A percentile compares a stretch with the other conserved stretches of the same genome.
Conservation (phyloP, 2,113 vertebrate species). For the Colaptes auratus region DNA sequence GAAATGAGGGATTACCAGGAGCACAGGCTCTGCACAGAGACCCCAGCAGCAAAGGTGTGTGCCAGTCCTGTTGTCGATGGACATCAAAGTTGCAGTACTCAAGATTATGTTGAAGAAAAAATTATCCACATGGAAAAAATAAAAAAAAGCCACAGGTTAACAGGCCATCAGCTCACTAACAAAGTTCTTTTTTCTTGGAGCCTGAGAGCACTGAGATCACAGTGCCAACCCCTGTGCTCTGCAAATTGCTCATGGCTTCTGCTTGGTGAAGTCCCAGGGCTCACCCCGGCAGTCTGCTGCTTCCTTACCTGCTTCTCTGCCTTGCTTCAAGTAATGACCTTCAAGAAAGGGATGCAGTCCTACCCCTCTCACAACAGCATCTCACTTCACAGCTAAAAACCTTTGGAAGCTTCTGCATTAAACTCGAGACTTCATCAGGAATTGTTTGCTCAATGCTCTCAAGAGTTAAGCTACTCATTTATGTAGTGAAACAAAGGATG, state of each 20-base stretch:
- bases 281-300: neutral
- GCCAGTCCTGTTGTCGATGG: neutral
- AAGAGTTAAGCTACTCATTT: neutral
- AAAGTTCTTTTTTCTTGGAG: neutral
- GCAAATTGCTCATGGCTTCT: neutral
- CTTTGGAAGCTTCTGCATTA: neutral
- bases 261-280: neutral
- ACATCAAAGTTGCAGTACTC: neutral
- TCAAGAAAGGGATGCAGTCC: neutral
- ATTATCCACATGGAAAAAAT: no score
- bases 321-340: neutral
- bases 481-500: neutral
- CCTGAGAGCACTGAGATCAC: neutral
- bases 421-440: neutral
- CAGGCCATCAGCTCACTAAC: neutral
- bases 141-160: neutral
- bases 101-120: neutral
- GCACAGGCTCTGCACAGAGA: neutral
- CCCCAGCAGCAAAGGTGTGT: neutral
- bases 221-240: neutral
- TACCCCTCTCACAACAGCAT: neutral
- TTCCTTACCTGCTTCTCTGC: neutral
- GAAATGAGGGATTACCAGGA: neutral
- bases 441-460: neutral
- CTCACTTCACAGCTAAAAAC: neutral